Percentiles rank a stretch among this genome's conserved stretches.
Evolutionary conservation across 2,113 vertebrate species (phyloP).

Genomic region (Anolis sagrei): DNA sequence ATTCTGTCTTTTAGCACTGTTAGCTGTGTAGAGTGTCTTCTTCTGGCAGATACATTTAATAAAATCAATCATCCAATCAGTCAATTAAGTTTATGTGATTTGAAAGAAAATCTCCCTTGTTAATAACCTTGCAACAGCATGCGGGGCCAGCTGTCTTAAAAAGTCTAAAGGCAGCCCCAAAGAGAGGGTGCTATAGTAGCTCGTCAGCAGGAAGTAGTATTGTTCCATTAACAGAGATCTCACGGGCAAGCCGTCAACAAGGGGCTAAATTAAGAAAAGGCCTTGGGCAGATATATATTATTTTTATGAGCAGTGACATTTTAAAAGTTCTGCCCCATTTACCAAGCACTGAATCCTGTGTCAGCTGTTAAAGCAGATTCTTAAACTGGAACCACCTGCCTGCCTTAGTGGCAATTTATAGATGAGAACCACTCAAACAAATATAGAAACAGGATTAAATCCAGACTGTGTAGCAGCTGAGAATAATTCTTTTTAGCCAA

Average conservation of each 20-base stretch:
- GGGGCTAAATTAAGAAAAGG: not conserved
- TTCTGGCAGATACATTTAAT: not conserved
- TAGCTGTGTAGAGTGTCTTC: not conserved
- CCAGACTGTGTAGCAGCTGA: not conserved
- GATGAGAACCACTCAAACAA: constrained; percentile 3
- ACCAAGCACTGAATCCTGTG: not conserved
- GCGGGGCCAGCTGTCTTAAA: not conserved
- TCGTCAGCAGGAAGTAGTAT: not conserved
- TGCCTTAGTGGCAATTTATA: not conserved
- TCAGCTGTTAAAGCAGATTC: not conserved
- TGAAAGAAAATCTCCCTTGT: not conserved
- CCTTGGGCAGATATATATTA: not conserved
- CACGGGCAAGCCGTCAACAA: not conserved
- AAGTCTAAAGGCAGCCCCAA: not conserved
- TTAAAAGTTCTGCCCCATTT: not conserved
- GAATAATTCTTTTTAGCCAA: constrained; percentile 14
- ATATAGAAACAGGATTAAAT: not conserved
- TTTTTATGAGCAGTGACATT: not conserved
- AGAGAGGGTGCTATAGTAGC: not conserved
- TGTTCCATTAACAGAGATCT: not conserved
- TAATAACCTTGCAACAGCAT: not conserved
- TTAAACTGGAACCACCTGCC: not conserved
- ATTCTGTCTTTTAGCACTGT: not conserved
- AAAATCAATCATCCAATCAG: no score
- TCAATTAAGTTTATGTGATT: not conserved